Conservation (phyloP, 2,797 vertebrate species). For the Taenioides sp. region DNA sequence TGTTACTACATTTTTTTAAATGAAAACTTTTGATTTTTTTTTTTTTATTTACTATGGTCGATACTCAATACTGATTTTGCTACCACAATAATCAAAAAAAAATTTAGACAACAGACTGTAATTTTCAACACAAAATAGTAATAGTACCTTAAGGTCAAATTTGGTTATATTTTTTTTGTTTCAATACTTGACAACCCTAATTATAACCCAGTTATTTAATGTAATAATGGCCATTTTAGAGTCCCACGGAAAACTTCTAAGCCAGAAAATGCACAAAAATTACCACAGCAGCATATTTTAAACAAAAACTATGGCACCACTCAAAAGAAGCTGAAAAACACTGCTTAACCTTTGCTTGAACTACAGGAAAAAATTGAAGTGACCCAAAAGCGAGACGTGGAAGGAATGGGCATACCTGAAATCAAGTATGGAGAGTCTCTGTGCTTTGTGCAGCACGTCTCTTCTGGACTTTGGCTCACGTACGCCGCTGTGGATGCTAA, state of each 20-base stretch:
- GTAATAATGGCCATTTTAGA: not conserved
- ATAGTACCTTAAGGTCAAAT: no score
- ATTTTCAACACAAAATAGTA: no score
- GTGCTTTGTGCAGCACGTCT: conserved; percentile 91
- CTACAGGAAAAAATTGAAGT: conserved; percentile 89
- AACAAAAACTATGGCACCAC: not conserved
- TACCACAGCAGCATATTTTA: no score
- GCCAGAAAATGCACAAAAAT: not conserved
- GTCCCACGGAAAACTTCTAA: not conserved
- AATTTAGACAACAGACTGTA: no score
- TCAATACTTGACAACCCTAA: not conserved
- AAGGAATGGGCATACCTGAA: conserved; percentile 91
- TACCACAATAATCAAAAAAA: no score
- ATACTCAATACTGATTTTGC: no score
- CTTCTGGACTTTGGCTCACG: conserved; percentile 88
- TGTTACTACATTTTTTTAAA: no score
- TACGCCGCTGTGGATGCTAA: conserved; percentile 91
- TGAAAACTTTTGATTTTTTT: no score
- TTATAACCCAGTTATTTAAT: not conserved
- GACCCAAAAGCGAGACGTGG: conserved; percentile 87
- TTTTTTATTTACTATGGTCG: no score
- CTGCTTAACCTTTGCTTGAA: not conserved
- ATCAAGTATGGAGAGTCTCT: conserved; percentile 96
- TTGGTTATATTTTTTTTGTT: no score
- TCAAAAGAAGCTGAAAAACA: not conserved